Percentiles rank a stretch among this genome's conserved stretches.
These are phyloP conservation scores for Chromis chromis DNA, from an alignment of 2,797 vertebrate species.

Conservation along the genomic window DNA sequence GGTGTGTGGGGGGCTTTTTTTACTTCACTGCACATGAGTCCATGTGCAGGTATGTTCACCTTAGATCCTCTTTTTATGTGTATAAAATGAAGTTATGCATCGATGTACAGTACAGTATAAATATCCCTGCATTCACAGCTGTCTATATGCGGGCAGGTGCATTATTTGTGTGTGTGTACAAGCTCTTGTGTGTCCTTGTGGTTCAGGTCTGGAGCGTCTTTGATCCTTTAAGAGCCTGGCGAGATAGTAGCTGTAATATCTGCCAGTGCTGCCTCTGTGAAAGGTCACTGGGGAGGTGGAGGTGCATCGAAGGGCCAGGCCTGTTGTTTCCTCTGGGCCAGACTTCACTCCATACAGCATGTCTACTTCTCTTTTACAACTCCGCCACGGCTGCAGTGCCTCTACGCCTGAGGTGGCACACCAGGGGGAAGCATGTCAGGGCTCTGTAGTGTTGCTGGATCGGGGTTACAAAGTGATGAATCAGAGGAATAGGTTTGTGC, in stretches of 20 bases:
- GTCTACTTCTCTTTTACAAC: constrained; percentile 70
- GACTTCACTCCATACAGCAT: constrained; percentile 57
- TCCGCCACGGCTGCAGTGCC: constrained; percentile 63
- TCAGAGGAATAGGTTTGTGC: constrained; percentile 67
- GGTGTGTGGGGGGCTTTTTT: constrained; percentile 44
- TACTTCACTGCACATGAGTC: background rate
- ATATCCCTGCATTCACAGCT: background rate
- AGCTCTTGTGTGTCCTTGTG: constrained; percentile 29
- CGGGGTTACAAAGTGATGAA: constrained; percentile 72
- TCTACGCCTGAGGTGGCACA: constrained; percentile 67
- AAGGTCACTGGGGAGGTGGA: constrained; percentile 77
- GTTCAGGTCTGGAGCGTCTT: constrained; percentile 54
- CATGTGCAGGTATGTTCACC: background rate
- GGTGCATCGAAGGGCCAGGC: constrained; percentile 58
- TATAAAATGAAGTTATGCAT: background rate
- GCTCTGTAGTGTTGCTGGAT: constrained; percentile 61
- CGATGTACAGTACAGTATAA: background rate
- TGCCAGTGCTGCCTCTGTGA: constrained; percentile 70
- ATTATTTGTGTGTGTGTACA: background rate
- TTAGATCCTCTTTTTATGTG: background rate
- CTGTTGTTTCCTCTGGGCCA: constrained; percentile 69
- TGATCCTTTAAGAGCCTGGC: constrained; percentile 70
- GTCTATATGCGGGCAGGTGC: background rate
- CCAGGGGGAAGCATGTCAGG: constrained; percentile 64
- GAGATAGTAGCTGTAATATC: constrained; percentile 70